Evolutionary conservation across 1,140 invertebrate genomes (phyloP).

Genomic region (Brachionus angularis): DNA sequence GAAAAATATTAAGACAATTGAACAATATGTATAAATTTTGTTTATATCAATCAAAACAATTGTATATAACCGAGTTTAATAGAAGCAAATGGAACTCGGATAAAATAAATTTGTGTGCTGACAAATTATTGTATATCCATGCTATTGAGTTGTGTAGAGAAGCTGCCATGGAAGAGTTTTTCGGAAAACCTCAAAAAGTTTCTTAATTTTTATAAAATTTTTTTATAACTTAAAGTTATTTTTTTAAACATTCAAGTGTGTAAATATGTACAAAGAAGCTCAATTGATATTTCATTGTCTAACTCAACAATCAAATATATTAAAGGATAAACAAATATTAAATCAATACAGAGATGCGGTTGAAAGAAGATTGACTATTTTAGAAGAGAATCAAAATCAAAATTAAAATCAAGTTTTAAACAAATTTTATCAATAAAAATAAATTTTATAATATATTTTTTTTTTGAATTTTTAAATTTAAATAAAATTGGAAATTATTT

Average conservation of each 20-base stretch:
- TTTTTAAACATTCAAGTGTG: background rate
- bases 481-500: too few relatives aligned
- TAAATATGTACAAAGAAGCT: constrained; percentile 38
- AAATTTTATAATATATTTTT: too few relatives aligned
- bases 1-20: constrained; percentile 30
- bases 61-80: constrained; percentile 9
- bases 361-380: constrained; percentile 21
- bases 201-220: background rate
- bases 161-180: constrained; percentile 40
- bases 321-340: constrained; percentile 16
- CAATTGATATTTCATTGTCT: constrained; percentile 44
- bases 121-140: constrained; percentile 43
- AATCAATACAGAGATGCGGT: constrained; percentile 42
- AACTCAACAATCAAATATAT: constrained; percentile 14
- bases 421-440: too few relatives aligned
- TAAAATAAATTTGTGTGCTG: constrained; percentile 20
- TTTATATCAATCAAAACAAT: constrained; percentile 35
- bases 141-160: constrained; percentile 41
- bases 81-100: background rate
- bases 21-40: constrained; percentile 44
- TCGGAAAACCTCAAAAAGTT: constrained; percentile 27
- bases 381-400: constrained; percentile 29
- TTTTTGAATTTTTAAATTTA: too few relatives aligned
- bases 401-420: background rate
- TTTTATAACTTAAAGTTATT: background rate